A percentile compares a stretch with the other conserved stretches of the same genome.
Evolutionary conservation across 2,113 vertebrate genomes (phyloP).

Genomic region (Mionectes macconnelli): DNA sequence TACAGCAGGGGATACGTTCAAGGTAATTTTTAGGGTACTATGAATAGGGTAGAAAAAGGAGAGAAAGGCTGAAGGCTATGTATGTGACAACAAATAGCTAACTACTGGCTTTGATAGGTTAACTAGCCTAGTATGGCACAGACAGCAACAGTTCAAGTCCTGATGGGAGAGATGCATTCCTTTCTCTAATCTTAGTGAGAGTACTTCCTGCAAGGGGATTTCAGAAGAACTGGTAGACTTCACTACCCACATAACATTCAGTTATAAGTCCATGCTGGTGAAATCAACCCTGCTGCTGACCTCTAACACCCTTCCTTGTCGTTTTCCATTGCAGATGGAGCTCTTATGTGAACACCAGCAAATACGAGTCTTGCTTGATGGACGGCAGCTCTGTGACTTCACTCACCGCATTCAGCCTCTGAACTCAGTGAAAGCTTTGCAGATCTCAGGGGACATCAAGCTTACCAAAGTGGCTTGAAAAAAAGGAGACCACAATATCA

Average conservation of each 20-base stretch:
- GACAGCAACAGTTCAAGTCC: neutral
- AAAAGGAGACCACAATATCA: neutral
- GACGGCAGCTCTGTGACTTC: constrained; percentile 87
- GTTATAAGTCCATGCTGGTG: neutral
- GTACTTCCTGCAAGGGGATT: too few relatives aligned
- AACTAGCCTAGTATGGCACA: neutral
- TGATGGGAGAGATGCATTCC: neutral
- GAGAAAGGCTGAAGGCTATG: neutral
- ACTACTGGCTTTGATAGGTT: neutral
- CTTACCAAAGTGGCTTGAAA: constrained; percentile 89
- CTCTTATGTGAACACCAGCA: constrained; percentile 91
- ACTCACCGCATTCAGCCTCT: constrained; percentile 79
- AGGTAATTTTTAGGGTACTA: constrained; percentile 70
- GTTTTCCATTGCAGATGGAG: constrained; percentile 81
- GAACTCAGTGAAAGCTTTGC: constrained; percentile 80
- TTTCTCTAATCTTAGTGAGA: neutral
- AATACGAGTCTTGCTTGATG: constrained; percentile 87
- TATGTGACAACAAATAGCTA: neutral
- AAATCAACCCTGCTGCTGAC: neutral
- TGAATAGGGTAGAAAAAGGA: neutral
- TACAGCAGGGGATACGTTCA: constrained; percentile 83
- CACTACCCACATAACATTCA: neutral
- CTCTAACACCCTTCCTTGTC: neutral
- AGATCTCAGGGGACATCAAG: constrained; percentile 82
- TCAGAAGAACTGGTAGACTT: neutral